Conservation (phyloP, 2,113 vertebrate genomes). For the Chitala chitala region DNA sequence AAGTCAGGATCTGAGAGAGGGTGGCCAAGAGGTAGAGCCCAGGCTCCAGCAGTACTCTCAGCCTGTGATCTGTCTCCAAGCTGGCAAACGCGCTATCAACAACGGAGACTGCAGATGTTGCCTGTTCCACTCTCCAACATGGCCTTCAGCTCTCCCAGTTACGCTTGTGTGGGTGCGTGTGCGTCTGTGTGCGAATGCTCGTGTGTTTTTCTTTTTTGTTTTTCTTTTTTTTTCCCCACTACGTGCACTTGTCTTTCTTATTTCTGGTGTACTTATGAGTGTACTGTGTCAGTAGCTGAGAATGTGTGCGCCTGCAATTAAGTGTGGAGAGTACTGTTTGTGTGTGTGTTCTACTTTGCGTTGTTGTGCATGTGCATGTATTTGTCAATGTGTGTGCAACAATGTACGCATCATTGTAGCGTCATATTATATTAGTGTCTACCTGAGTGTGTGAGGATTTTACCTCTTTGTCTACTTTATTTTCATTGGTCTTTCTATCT, state of each 20-base stretch:
- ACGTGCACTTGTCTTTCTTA: not conserved
- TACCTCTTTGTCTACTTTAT: no score
- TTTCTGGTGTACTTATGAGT: not conserved
- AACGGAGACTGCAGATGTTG: constrained; percentile 75
- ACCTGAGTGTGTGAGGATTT: no score
- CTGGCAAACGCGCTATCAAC: constrained; percentile 70
- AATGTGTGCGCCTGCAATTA: no score
- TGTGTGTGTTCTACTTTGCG: not conserved
- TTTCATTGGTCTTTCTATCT: no score
- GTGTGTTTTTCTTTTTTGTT: not conserved
- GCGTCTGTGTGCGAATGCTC: not conserved
- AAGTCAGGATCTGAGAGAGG: constrained; percentile 61
- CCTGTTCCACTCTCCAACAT: constrained; percentile 64
- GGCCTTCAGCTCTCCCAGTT: constrained; percentile 59
- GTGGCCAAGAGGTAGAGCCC: constrained; percentile 69
- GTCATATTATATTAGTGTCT: no score
- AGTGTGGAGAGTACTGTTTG: no score
- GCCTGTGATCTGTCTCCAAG: constrained; percentile 73
- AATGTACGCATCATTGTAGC: no score
- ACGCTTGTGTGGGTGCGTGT: not conserved
- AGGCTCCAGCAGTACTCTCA: constrained; percentile 56
- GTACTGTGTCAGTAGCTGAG: no score
- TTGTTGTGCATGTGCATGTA: constrained; percentile 12
- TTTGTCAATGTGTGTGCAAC: constrained; percentile 13
- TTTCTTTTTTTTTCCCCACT: no score